A percentile compares a stretch with the other conserved stretches of the same genome.
Evolutionary conservation across 1,140 invertebrate species (phyloP).

Genomic region (Temnothorax longispinosus): DNA sequence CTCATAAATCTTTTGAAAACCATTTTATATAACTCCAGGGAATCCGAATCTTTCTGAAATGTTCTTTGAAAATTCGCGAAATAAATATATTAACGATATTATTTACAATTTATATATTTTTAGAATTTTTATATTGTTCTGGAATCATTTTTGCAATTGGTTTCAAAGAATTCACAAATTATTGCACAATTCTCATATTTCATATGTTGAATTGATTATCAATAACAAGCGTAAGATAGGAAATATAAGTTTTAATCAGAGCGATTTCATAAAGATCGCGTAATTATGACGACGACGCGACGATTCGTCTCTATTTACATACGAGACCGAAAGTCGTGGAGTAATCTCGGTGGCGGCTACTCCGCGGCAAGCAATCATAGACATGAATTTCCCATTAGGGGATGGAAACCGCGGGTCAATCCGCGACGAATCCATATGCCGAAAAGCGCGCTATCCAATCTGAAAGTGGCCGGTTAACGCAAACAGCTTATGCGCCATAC

Average conservation of each 20-base stretch:
- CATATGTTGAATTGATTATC: background rate
- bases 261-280: background rate
- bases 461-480: conserved; percentile 73
- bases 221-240: background rate
- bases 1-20: background rate
- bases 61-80: background rate
- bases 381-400: conserved; percentile 79
- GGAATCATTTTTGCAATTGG: background rate
- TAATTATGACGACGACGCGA: background rate
- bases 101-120: background rate
- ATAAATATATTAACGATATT: background rate
- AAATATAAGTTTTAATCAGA: background rate
- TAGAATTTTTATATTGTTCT: background rate
- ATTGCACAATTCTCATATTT: background rate
- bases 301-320: conserved; percentile 31
- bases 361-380: conserved; percentile 47
- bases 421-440: conserved; percentile 79
- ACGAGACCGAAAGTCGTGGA: background rate
- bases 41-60: background rate
- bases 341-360: conserved; percentile 55
- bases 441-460: conserved; percentile 78
- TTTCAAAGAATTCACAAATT: background rate
- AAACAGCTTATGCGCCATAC: conserved; percentile 78
- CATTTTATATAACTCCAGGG: background rate
- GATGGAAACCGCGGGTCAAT: conserved; percentile 74